A percentile compares a stretch with the other conserved stretches of the same genome.
Conservation (phyloP, 2,113 vertebrate genomes). For the Hydropotes inermis region DNA sequence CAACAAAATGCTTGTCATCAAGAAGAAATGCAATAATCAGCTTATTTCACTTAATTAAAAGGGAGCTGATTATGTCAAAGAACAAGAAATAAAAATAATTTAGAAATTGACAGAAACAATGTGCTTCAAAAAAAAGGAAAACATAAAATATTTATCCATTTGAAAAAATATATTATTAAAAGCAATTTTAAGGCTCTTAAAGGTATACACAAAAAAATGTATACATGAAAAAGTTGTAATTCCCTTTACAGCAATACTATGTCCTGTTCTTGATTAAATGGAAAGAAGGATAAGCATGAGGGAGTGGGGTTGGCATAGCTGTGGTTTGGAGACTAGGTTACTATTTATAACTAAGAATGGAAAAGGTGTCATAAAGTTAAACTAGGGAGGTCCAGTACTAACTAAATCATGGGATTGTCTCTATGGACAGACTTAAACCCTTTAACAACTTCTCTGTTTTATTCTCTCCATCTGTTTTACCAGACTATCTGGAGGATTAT, state of each 20-base stretch:
- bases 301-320: neutral
- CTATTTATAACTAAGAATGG: slow-evolving; percentile 51
- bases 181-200: neutral
- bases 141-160: neutral
- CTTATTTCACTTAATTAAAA: neutral
- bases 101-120: neutral
- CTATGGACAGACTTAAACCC: slow-evolving; percentile 58
- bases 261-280: slow-evolving; percentile 53
- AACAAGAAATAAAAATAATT: neutral
- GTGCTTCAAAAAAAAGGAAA: neutral
- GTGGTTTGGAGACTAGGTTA: slow-evolving; percentile 15
- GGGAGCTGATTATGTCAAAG: neutral
- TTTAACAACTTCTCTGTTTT: slow-evolving; percentile 71
- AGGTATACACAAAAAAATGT: neutral
- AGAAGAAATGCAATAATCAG: neutral
- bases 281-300: neutral
- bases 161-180: neutral
- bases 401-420: slow-evolving; percentile 34
- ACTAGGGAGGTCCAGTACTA: slow-evolving; percentile 56
- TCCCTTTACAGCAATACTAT: neutral
- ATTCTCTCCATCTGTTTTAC: slow-evolving; percentile 73
- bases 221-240: neutral
- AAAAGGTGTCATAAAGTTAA: slow-evolving; percentile 57
- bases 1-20: neutral
- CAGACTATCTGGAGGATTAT: slow-evolving; percentile 69